phyloP scores from a whole-genome alignment of 2,888 invertebrate genomes.

The Amphipoea lucens region DNA sequence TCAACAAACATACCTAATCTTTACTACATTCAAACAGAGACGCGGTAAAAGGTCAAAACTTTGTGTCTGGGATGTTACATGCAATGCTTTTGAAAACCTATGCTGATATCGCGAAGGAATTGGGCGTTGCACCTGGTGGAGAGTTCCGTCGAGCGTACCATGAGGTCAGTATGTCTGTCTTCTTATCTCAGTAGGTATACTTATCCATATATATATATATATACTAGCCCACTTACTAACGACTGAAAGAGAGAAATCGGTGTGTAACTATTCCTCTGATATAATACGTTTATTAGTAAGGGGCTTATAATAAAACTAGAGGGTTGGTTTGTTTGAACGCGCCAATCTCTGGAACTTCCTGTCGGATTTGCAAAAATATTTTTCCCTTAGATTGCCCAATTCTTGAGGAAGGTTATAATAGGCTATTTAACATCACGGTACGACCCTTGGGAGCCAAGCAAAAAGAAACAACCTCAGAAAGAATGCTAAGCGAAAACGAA shows the following conservation, averaged over 20 bases:
- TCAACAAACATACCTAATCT: not conserved
- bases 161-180: conserved; percentile 79
- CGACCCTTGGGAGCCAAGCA: not conserved
- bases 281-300: no score
- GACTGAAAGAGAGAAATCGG: no score
- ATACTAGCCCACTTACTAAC: no score
- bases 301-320: no score
- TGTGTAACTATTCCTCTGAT: no score
- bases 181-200: not conserved
- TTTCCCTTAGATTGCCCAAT: not conserved
- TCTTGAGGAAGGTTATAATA: not conserved
- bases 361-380: not conserved
- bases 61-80: conserved; percentile 86
- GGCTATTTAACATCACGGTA: no score
- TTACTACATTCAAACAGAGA: conserved; percentile 71
- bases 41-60: conserved; percentile 85
- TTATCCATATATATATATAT: not conserved
- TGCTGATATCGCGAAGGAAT: conserved; percentile 86
- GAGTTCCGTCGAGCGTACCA: conserved; percentile 88
- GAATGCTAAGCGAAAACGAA: not conserved
- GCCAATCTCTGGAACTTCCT: no score
- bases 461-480: not conserved
- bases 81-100: conserved; percentile 88
- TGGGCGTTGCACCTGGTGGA: conserved; percentile 88
- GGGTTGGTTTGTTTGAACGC: no score